Evolutionary conservation across 2,113 vertebrate genomes (phyloP).

Genomic region (Strix aluco): DNA sequence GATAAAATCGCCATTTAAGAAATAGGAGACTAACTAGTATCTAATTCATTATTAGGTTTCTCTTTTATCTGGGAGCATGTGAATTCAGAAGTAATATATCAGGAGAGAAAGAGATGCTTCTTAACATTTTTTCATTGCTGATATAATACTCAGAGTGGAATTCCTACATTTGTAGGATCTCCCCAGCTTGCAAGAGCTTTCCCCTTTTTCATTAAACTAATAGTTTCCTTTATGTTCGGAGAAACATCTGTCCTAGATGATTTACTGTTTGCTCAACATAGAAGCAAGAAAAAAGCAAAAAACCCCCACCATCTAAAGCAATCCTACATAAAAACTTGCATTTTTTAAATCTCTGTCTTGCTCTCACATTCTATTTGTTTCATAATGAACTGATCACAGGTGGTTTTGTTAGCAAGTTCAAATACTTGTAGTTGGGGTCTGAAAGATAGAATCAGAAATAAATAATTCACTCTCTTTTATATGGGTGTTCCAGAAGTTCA

Average conservation of each 20-base stretch:
- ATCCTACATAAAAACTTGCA: neutral
- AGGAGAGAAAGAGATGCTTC: neutral
- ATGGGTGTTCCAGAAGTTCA: neutral
- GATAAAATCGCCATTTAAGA: neutral
- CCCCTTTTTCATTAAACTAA: neutral
- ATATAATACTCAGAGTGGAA: neutral
- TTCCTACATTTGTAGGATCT: neutral
- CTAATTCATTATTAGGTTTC: neutral
- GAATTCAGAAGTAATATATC: neutral
- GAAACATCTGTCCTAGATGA: neutral
- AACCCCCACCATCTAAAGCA: rapidly evolving
- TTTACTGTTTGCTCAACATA: neutral
- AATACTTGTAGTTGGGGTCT: neutral
- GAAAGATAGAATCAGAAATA: neutral
- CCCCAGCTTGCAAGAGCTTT: neutral
- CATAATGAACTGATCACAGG: neutral
- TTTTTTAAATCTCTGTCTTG: neutral
- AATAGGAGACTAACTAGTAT: neutral
- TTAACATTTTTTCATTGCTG: neutral
- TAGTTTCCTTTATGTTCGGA: neutral
- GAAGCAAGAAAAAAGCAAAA: neutral
- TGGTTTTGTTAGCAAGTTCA: neutral
- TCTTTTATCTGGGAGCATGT: neutral
- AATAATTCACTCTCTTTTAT: neutral
- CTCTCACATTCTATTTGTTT: neutral